Conservation (phyloP, 2,888 invertebrate genomes). For the Anthrax anthrax region DNA sequence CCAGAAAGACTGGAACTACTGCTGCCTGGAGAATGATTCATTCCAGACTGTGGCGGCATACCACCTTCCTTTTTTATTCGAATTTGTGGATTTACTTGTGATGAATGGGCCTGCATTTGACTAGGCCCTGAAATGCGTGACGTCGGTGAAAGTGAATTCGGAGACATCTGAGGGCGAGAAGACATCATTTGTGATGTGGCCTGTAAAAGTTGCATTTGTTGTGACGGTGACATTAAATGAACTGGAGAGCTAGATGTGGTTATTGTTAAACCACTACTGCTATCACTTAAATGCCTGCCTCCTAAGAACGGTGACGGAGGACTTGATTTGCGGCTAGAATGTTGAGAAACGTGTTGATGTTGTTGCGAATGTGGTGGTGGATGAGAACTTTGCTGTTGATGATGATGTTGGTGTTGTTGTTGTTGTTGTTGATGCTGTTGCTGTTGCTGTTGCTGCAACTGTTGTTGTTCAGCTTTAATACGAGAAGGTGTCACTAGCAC, state of each 20-base stretch:
- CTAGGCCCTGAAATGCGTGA: conserved; percentile 19
- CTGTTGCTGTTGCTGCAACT: conserved; percentile 28
- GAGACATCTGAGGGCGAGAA: conserved; percentile 23
- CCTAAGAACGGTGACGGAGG: conserved; percentile 13
- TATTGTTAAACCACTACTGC: conserved; percentile 15
- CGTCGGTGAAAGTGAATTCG: conserved; percentile 22
- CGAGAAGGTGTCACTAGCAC: conserved; percentile 40
- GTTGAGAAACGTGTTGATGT: conserved; percentile 24
- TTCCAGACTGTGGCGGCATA: conserved; percentile 7
- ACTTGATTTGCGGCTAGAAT: conserved; percentile 15
- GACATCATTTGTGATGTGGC: conserved; percentile 21
- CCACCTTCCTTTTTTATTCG: conserved; percentile 27
- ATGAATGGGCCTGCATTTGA: conserved; percentile 15
- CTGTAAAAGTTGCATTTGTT: conserved; percentile 27
- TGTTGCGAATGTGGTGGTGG: conserved; percentile 28
- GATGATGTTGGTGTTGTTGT: conserved; percentile 20
- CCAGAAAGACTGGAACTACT: conserved; percentile 17
- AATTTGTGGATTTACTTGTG: conserved; percentile 23
- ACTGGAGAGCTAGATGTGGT: conserved; percentile 21
- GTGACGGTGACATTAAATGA: conserved; percentile 29
- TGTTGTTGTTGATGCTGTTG: conserved; percentile 28
- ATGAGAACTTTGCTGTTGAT: conserved; percentile 28
- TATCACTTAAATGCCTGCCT: conserved; percentile 18
- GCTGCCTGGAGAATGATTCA: conserved; percentile 19
- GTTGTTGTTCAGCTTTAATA: conserved; percentile 30